Conservation (phyloP, 2,797 vertebrate genomes). For the Furcifer pardalis region DNA sequence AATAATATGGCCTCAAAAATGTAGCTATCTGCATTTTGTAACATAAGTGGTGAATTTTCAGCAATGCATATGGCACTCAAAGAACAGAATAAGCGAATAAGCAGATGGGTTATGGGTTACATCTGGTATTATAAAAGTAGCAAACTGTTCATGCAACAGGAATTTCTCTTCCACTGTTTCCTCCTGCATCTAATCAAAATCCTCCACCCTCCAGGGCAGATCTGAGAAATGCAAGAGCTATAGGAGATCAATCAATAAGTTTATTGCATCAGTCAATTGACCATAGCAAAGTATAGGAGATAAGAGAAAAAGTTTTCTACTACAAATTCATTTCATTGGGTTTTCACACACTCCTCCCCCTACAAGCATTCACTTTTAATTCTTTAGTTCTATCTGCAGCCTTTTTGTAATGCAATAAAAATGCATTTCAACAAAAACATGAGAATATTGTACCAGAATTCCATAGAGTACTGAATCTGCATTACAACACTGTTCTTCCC, state of each 20-base stretch:
- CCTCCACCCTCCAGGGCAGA: too few relatives aligned
- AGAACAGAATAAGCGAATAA: neutral
- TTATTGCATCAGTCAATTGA: too few relatives aligned
- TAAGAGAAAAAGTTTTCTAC: too few relatives aligned
- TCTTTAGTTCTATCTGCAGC: too few relatives aligned
- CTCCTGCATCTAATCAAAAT: neutral
- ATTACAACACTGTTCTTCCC: neutral
- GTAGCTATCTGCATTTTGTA: neutral
- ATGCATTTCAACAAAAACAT: neutral
- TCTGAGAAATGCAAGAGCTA: too few relatives aligned
- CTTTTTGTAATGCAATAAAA: neutral
- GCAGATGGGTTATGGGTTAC: neutral
- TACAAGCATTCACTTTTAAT: too few relatives aligned
- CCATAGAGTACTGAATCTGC: neutral
- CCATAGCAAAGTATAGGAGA: too few relatives aligned
- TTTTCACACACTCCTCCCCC: too few relatives aligned
- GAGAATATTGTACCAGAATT: neutral
- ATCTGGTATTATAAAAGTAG: neutral
- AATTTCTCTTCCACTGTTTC: neutral
- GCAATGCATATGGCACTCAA: neutral
- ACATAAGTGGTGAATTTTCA: neutral
- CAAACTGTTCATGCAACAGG: neutral
- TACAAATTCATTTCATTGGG: too few relatives aligned
- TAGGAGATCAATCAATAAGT: too few relatives aligned
- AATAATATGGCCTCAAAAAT: neutral